Evolutionary conservation across 2,888 invertebrate species (phyloP).

Genomic region (Deilephila porcellus): DNA sequence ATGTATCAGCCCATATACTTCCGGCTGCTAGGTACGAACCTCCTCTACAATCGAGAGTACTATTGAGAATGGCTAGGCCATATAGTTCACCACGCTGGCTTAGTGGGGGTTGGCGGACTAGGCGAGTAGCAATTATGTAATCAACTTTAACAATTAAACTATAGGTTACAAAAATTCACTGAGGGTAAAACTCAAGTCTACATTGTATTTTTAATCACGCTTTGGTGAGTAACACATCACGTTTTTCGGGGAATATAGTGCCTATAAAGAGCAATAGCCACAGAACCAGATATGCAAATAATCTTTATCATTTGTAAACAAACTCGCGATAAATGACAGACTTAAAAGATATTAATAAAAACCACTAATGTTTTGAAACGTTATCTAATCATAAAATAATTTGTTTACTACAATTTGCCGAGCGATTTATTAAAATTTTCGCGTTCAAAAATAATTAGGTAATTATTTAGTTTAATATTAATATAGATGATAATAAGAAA

Average conservation of each 20-base stretch:
- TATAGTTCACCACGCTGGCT: no score
- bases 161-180: no score
- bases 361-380: background rate
- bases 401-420: background rate
- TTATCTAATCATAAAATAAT: constrained; percentile 17
- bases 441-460: background rate
- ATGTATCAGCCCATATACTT: no score
- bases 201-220: no score
- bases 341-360: background rate
- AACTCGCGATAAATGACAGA: background rate
- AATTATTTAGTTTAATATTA: background rate
- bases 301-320: background rate
- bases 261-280: background rate
- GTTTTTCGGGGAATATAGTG: background rate
- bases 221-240: no score
- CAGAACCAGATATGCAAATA: background rate
- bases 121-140: no score
- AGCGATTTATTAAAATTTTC: background rate
- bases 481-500: background rate
- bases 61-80: no score
- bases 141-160: no score
- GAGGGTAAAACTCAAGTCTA: no score
- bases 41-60: no score
- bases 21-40: no score
- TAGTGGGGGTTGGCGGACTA: no score